Conservation (phyloP, 2,113 vertebrate species). For the Sterna hirundo region DNA sequence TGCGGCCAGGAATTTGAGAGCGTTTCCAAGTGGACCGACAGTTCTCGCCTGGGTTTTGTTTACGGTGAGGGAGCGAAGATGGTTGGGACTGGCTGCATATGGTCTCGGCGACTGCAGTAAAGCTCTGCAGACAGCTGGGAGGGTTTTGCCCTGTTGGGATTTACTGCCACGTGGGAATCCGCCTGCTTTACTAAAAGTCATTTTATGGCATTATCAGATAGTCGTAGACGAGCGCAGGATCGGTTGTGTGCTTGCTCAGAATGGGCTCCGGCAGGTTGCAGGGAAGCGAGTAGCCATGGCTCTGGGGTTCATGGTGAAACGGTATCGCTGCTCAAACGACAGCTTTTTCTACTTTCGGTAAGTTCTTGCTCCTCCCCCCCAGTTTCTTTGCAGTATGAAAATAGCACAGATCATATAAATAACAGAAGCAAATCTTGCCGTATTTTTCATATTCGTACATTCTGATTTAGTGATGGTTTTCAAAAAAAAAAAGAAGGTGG, state of each 20-base stretch:
- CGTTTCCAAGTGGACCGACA: background rate
- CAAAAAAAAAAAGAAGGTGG: background rate
- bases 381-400: background rate
- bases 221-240: background rate
- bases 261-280: background rate
- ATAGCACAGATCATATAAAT: background rate
- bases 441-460: background rate
- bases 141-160: conserved; percentile 70
- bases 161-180: conserved; percentile 72
- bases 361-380: background rate
- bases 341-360: conserved; percentile 72
- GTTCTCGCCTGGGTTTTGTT: background rate
- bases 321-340: conserved; percentile 49
- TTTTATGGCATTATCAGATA: conserved; percentile 58
- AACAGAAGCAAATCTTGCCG: background rate
- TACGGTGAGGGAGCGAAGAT: background rate
- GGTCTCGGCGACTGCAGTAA: background rate
- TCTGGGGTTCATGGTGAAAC: conserved; percentile 70
- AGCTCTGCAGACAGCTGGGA: conserved; percentile 71
- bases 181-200: conserved; percentile 66
- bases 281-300: conserved; percentile 48
- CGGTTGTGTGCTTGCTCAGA: background rate
- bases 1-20: background rate
- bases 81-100: conserved; percentile 3
- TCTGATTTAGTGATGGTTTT: background rate